phyloP scores from a whole-genome alignment of 2,888 invertebrate genomes.

The Prosopocoilus inquinatus region DNA sequence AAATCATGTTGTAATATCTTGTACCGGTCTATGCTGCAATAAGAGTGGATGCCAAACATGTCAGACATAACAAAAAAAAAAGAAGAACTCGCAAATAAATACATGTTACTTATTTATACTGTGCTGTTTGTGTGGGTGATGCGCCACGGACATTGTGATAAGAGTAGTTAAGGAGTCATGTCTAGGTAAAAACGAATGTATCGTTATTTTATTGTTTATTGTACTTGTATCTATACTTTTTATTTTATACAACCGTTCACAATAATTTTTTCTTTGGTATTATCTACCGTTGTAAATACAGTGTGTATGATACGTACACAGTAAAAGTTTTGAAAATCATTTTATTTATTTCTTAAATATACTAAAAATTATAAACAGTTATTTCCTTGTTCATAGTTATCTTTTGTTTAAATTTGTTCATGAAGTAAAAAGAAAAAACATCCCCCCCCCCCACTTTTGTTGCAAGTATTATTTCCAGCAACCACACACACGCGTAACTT shows the following conservation, averaged over 20 bases:
- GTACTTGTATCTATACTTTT: slow-evolving; percentile 50
- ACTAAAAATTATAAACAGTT: slow-evolving; percentile 19
- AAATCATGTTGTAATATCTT: slow-evolving; percentile 22
- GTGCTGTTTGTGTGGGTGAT: slow-evolving; percentile 50
- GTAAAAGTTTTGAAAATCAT: slow-evolving; percentile 41
- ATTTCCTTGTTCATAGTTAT: slow-evolving; percentile 9
- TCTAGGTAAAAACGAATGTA: slow-evolving; percentile 48
- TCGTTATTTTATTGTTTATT: slow-evolving; percentile 51
- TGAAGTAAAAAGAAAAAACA: too few relatives aligned
- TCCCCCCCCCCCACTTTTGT: too few relatives aligned
- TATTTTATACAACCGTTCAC: slow-evolving; percentile 51
- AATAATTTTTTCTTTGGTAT: slow-evolving; percentile 43
- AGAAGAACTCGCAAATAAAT: slow-evolving; percentile 32
- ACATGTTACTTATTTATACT: slow-evolving; percentile 53
- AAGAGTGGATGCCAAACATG: slow-evolving; percentile 45
- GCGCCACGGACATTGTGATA: slow-evolving; percentile 51
- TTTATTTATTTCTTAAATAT: slow-evolving; percentile 22
- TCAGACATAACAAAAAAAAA: slow-evolving; percentile 27
- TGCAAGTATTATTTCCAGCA: too few relatives aligned
- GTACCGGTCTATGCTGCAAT: slow-evolving; percentile 41
- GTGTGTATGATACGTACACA: slow-evolving; percentile 44
- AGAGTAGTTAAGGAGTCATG: slow-evolving; percentile 50
- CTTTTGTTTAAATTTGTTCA: neutral
- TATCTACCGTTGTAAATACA: slow-evolving; percentile 49
- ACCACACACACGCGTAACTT: too few relatives aligned